A percentile compares a stretch with the other conserved stretches of the same genome.
phyloP scores from a whole-genome alignment of 2,113 vertebrate species.

The Hepsetus odoe region DNA sequence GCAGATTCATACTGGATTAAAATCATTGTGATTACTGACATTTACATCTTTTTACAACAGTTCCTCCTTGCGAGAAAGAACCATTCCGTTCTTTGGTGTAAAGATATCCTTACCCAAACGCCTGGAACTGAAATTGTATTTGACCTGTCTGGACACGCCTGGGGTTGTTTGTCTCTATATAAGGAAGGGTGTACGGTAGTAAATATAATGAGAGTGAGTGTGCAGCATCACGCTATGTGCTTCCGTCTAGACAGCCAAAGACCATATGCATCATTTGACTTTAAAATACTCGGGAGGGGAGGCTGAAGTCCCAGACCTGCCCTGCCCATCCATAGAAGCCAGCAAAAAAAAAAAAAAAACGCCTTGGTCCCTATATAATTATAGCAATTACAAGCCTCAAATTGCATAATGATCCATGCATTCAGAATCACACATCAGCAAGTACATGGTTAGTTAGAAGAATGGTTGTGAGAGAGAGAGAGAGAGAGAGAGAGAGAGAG shows the following conservation, averaged over 20 bases:
- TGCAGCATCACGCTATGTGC: conserved; percentile 37
- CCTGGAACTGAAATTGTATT: background rate
- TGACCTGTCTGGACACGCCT: background rate
- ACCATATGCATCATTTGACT: conserved; percentile 52
- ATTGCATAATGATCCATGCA: conserved; percentile 59
- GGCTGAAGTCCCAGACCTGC: conserved; percentile 41
- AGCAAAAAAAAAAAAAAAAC: conserved; percentile 51
- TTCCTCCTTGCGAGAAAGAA: too few species aligned
- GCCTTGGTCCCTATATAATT: conserved; percentile 52
- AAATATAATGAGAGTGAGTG: conserved; percentile 30
- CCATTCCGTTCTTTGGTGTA: background rate
- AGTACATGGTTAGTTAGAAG: conserved; percentile 35
- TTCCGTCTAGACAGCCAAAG: conserved; percentile 52
- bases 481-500: conserved; percentile 7
- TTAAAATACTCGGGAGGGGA: conserved; percentile 44
- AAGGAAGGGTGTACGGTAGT: background rate
- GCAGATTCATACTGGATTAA: too few species aligned
- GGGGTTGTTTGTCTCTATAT: background rate
- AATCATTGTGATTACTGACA: too few species aligned
- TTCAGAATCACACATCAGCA: conserved; percentile 45
- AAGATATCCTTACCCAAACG: background rate
- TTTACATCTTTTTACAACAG: too few species aligned
- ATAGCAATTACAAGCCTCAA: conserved; percentile 56
- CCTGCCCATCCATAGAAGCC: conserved; percentile 48
- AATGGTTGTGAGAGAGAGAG: background rate